Conservation (phyloP, 2,113 vertebrate species). For the Anoplopoma fimbria region DNA sequence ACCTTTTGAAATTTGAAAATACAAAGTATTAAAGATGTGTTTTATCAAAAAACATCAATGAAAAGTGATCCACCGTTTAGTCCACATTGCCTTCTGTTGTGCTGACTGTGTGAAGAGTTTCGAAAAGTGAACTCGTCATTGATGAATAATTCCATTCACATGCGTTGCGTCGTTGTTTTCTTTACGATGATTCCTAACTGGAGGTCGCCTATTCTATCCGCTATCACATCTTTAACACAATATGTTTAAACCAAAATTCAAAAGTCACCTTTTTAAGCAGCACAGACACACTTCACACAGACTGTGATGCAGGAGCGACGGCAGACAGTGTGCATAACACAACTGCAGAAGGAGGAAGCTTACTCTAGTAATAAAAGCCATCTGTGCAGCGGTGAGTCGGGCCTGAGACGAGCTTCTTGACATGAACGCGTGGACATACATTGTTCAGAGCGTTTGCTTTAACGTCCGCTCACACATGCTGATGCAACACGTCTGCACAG, state of each 20-base stretch:
- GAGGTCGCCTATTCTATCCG: neutral
- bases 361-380: constrained; percentile 25
- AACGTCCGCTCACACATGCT: neutral
- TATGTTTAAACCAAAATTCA: neutral
- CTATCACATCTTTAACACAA: neutral
- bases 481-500: constrained; percentile 35
- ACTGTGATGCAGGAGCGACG: constrained; percentile 17
- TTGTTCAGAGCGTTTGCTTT: neutral
- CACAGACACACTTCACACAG: neutral
- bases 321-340: constrained; percentile 41
- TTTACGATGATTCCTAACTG: neutral
- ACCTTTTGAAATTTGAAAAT: neutral
- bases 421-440: neutral
- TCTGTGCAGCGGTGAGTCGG: constrained; percentile 10
- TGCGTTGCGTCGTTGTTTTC: neutral
- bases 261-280: constrained; percentile 19
- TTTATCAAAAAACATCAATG: neutral
- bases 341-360: constrained; percentile 28
- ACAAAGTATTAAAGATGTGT: neutral
- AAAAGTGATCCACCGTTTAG: neutral
- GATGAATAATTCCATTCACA: neutral
- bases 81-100: neutral
- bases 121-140: neutral
- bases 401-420: neutral
- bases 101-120: neutral